Conservation (phyloP, 2,113 vertebrate species). For the Sitta europaea region DNA sequence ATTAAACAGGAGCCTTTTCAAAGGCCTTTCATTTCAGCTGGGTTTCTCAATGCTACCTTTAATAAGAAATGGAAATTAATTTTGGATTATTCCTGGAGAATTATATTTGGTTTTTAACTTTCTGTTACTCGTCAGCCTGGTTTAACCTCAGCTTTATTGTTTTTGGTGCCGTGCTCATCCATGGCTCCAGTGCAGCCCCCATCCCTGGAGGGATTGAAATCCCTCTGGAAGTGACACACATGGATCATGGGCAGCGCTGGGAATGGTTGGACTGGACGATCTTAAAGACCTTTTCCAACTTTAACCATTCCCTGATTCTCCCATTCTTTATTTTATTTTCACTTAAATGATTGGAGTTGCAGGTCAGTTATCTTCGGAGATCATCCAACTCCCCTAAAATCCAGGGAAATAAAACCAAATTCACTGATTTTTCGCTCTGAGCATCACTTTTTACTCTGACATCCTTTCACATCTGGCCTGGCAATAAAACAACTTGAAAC, state of each 20-base stretch:
- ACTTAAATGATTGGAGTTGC: background rate
- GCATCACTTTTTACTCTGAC: no score
- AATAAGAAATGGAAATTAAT: constrained; percentile 10
- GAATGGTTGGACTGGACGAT: background rate
- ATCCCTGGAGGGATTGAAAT: background rate
- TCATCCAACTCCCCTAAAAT: background rate
- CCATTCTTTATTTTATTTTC: background rate
- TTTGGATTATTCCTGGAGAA: background rate
- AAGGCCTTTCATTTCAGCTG: background rate
- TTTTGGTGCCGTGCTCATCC: background rate
- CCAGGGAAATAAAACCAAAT: background rate
- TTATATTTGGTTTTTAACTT: background rate
- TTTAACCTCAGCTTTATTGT: background rate
- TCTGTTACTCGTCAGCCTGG: background rate
- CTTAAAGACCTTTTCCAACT: background rate
- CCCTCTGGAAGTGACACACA: background rate
- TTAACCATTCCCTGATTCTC: accelerated
- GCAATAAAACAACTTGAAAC: background rate
- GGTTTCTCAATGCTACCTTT: background rate
- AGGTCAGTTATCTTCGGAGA: background rate
- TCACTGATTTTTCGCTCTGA: background rate
- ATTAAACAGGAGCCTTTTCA: constrained; percentile 9
- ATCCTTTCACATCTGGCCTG: background rate
- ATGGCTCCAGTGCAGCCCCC: background rate
- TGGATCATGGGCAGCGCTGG: background rate